These are phyloP conservation scores for Entomyzon cyanotis DNA, from an alignment of 2,113 vertebrate species.

Conservation along the genomic window DNA sequence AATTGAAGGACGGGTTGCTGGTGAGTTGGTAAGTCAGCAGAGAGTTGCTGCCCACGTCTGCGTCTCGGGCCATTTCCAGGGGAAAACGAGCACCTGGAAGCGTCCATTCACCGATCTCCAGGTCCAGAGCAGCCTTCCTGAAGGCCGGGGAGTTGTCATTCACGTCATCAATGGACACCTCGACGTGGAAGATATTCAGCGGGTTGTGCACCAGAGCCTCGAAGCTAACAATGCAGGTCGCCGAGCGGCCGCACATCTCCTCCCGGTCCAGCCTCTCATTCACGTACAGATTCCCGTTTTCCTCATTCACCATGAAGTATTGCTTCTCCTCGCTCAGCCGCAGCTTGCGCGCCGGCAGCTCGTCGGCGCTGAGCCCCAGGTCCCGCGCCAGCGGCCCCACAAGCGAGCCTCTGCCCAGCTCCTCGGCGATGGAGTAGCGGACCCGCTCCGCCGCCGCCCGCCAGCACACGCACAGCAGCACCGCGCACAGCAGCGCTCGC, in stretches of 20 bases:
- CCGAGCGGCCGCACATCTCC: too few relatives aligned
- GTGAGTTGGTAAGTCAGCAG: not conserved
- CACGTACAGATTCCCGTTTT: not conserved
- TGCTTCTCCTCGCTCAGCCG: too few relatives aligned
- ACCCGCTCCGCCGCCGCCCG: too few relatives aligned
- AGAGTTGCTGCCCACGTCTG: constrained; percentile 65
- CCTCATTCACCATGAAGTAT: not conserved
- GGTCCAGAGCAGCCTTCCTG: not conserved
- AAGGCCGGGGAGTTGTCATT: not conserved
- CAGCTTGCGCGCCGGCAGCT: not conserved
- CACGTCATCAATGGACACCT: too few relatives aligned
- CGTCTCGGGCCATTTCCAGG: not conserved
- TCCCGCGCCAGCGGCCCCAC: constrained; percentile 9
- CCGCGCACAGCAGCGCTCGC: too few relatives aligned
- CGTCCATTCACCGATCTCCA: fast-evolving
- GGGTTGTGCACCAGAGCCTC: too few relatives aligned
- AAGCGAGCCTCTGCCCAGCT: not conserved
- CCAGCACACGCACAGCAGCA: too few relatives aligned
- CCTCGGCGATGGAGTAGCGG: not conserved
- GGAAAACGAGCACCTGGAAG: not conserved
- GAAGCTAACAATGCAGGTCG: too few relatives aligned
- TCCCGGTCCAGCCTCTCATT: not conserved
- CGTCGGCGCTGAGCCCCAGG: not conserved
- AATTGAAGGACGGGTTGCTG: not conserved
- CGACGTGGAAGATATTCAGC: too few relatives aligned